Evolutionary conservation across 2,797 vertebrate species (phyloP).

Genomic region (Phataginus tricuspis): DNA sequence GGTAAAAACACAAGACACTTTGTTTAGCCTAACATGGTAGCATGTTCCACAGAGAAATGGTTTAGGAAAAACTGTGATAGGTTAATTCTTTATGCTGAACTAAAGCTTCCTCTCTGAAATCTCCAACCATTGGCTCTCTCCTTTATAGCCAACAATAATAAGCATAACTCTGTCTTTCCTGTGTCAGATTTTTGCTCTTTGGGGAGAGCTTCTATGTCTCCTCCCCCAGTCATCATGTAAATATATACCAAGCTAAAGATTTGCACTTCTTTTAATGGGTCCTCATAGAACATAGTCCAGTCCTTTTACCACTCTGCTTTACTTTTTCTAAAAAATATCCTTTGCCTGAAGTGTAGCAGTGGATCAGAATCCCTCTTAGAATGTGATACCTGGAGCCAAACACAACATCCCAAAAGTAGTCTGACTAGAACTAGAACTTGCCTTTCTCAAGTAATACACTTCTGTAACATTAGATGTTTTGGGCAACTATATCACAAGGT

Average conservation of each 20-base stretch:
- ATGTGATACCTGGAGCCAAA: neutral
- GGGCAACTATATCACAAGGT: neutral
- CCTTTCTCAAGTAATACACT: slow-evolving; percentile 44
- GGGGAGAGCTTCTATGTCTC: neutral
- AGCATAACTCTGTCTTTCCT: neutral
- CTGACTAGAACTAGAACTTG: slow-evolving; percentile 23
- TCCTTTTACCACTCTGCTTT: neutral
- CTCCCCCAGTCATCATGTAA: neutral
- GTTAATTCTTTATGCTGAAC: neutral
- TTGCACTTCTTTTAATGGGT: neutral
- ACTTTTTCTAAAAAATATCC: slow-evolving; percentile 5
- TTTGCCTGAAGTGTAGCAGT: slow-evolving; percentile 10
- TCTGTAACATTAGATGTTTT: slow-evolving; percentile 54
- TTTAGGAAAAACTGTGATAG: neutral
- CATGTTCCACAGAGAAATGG: neutral
- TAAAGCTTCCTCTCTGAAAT: slow-evolving; percentile 31
- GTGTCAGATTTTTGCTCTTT: neutral
- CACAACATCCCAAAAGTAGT: slow-evolving; percentile 53
- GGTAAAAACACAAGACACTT: neutral
- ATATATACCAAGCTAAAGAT: neutral
- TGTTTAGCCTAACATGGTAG: neutral
- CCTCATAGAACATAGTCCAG: neutral
- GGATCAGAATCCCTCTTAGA: neutral
- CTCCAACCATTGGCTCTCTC: neutral
- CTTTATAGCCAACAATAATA: neutral